Base-by-base conservation (phyloP, 2,113 vertebrate species). In the Cyphomyrus plagiostoma region DNA sequence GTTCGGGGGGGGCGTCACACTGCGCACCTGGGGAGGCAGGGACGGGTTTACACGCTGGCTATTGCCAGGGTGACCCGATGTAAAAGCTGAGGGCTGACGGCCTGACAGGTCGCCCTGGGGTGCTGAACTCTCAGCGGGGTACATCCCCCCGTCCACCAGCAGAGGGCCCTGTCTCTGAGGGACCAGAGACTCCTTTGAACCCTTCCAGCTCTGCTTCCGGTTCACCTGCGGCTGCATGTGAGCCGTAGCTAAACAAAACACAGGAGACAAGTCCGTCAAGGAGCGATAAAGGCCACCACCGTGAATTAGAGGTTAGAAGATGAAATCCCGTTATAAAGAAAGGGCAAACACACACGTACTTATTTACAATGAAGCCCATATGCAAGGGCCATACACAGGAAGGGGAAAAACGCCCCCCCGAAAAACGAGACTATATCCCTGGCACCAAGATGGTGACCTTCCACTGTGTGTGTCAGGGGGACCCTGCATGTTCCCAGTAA, bases 201-300 rank as follows among this genome's bases (percentile, higher is more conserved):
- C 98, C 93, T 99, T 99, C 98, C 98, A 99, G 96, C 98, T 99
- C 30, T 96, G 96, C 91, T 96, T 97, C 90, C 98, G 95, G 92
- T 98, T 96, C 90, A 99, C 92, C 0, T 97, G 93, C 86, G 97
- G 97, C 92, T 97, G 97, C 17, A 97, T 96, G 48, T 95, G 94
- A 90, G 97, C 95, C 93, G 94, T 15, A 58, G 93, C 96, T 96
- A 42, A 82, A 17, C 89, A 15, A 89, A 23, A 90, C n/a, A 88
- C 53, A 15, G 19, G 26, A 5, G 48, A 86, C 21, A 86, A 19
- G 23, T 45, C 66, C 3, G 42, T 88, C 42, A 56, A 1, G 62
- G 17, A 83, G 19, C 8, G 30, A 88, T 39, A 15, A 13, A 70
- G 21, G 49, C 17, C 13, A 58, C 53, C 53, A 62, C 23, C 0